These are phyloP conservation scores for Pachypanchax playfairii DNA, from an alignment of 2,113 vertebrate genomes.

Conservation along the genomic window DNA sequence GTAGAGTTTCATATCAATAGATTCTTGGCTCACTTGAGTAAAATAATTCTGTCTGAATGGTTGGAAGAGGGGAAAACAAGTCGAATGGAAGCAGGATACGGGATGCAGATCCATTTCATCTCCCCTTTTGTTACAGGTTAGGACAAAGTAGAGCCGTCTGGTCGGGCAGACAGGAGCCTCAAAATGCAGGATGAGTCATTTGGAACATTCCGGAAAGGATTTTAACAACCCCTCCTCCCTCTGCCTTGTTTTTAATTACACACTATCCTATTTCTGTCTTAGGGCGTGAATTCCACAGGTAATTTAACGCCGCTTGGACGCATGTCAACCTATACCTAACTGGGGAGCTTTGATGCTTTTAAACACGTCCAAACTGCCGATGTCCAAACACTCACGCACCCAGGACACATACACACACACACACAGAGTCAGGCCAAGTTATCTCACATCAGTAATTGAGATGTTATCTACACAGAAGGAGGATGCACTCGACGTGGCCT, in stretches of 20 bases:
- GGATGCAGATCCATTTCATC: constrained; percentile 46
- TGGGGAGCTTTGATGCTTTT: constrained; percentile 48
- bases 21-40: constrained; percentile 49
- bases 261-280: constrained; percentile 75
- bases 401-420: constrained; percentile 2
- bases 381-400: constrained; percentile 23
- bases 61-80: constrained; percentile 24
- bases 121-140: constrained; percentile 65
- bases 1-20: constrained; percentile 55
- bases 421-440: constrained; percentile 28
- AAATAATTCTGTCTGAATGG: constrained; percentile 46
- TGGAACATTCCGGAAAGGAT: constrained; percentile 77
- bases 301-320: constrained; percentile 48
- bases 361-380: constrained; percentile 43
- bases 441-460: constrained; percentile 75
- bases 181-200: constrained; percentile 69
- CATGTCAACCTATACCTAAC: constrained; percentile 37
- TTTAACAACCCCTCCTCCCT: constrained; percentile 38
- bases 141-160: constrained; percentile 63
- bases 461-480: constrained; percentile 68
- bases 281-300: constrained; percentile 70
- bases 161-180: constrained; percentile 59
- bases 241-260: constrained; percentile 78
- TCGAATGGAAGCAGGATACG: constrained; percentile 44
- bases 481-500: constrained; percentile 47